These are phyloP conservation scores for Campopleginae sp. DNA, from an alignment of 2,888 invertebrate species.

Conservation along the genomic window DNA sequence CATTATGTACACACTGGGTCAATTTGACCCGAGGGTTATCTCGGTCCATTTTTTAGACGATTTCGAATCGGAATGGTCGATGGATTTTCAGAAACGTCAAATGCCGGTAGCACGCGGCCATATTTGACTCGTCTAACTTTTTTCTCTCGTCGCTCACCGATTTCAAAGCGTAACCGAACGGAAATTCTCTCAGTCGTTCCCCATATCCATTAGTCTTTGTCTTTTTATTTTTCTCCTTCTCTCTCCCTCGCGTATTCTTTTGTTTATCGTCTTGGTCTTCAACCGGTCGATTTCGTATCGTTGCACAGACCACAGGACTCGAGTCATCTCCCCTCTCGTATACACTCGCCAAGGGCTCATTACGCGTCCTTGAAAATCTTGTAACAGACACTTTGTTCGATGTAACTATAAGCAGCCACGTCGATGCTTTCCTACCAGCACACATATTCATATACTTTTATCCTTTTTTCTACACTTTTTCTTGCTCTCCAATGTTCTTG, in stretches of 20 bases:
- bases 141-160: slow-evolving; percentile 51
- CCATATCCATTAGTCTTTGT: slow-evolving; percentile 53
- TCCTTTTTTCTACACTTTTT: slow-evolving; percentile 3
- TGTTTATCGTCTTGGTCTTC: slow-evolving; percentile 31
- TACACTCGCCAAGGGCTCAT: slow-evolving; percentile 37
- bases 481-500: slow-evolving; percentile 17
- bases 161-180: slow-evolving; percentile 66
- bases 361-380: slow-evolving; percentile 53
- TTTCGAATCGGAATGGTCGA: not conserved
- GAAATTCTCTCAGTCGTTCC: slow-evolving; percentile 57
- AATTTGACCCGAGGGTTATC: not conserved
- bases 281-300: slow-evolving; percentile 28
- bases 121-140: slow-evolving; percentile 53
- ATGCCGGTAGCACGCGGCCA: not conserved
- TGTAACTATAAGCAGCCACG: slow-evolving; percentile 6
- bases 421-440: not conserved
- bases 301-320: slow-evolving; percentile 43
- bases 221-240: no score
- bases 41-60: not conserved
- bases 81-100: slow-evolving; percentile 5
- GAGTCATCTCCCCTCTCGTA: slow-evolving; percentile 26
- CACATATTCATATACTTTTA: not conserved
- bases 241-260: slow-evolving; percentile 24
- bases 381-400: slow-evolving; percentile 42
- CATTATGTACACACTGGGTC: no score